Conservation (phyloP, 2,888 invertebrate species). For the Antheraea assamensis region DNA sequence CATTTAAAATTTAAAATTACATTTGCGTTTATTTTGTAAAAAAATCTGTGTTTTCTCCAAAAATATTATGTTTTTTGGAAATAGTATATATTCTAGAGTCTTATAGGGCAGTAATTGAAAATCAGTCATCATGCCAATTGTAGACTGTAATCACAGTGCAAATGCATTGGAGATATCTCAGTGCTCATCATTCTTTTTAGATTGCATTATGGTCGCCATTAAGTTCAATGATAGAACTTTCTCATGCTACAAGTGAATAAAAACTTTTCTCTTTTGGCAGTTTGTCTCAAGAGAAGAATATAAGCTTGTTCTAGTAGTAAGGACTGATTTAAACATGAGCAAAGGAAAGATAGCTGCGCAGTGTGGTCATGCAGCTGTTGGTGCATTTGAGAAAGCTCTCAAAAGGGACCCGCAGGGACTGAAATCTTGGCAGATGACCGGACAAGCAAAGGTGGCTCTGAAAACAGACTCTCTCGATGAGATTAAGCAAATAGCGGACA, state of each 20-base stretch:
- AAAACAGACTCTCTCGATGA: slow-evolving; percentile 90
- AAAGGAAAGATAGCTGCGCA: slow-evolving; percentile 97
- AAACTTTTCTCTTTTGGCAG: slow-evolving; percentile 52
- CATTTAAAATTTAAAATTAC: no score
- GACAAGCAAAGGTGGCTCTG: slow-evolving; percentile 94
- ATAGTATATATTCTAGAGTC: no score
- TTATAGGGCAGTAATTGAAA: no score
- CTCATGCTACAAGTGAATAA: neutral
- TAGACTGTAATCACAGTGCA: no score
- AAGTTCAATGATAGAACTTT: no score
- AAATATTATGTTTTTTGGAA: no score
- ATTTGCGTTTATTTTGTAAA: no score
- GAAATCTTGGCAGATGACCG: slow-evolving; percentile 83
- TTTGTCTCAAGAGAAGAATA: slow-evolving; percentile 80
- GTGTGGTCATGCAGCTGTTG: slow-evolving; percentile 96
- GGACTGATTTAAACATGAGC: slow-evolving; percentile 96
- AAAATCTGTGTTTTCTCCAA: no score
- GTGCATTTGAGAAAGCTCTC: slow-evolving; percentile 88
- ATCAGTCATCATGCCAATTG: no score
- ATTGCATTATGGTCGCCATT: no score
- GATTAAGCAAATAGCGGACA: slow-evolving; percentile 85
- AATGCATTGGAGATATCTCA: no score
- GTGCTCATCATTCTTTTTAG: no score
- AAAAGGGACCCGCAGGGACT: slow-evolving; percentile 83
- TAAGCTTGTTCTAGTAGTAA: slow-evolving; percentile 92